Base-by-base conservation (phyloP, 2,888 invertebrate species). In the Galeopsomyia nigrocyanea region DNA sequence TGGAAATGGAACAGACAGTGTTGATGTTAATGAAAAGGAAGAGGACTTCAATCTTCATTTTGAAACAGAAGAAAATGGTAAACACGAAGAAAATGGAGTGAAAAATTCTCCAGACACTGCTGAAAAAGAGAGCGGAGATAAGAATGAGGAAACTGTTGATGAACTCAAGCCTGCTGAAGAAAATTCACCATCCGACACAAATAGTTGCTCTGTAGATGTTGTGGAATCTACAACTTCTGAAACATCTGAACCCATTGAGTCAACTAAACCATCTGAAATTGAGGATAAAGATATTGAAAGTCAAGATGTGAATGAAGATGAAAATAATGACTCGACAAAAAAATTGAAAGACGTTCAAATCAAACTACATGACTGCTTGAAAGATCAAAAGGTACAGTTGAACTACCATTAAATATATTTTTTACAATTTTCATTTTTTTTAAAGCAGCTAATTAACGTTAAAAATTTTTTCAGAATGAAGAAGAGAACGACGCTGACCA, bases 341-440 rank as follows among this genome's bases (percentile, higher is more conserved):
- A 82, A 80, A 80, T 66, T 85, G 47, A 85, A 83, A 71, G 83
- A 84, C 61, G 81, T 83, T 5, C 78, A 84, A 68, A 82, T 85
- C 10, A 82, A 81, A 73, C 66, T 85, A 17, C 84, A 83, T 60
- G 85, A 85, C 69, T 84, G 83, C 50, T 76, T 84, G 39, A 83
- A 83, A 63, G 84, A 85, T n/a, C 26, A 62, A 14, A 70, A 75
- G 75, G 75, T 75, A 71, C 7, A 5, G 68, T 39, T 13, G 19
- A 16, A 22, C 39, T 46, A 56, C 68, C n/a, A n/a, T 57, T 6
- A 47, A 67, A 51, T 31, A 19, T n/a, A 14, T 50, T 31, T 13
- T 49, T 50, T 39, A 26, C 10, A 53, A 53, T 21, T 53, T 17
- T 21, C 21, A 47, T 47, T 61, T 49, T 46, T 22, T 61, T 61